These are phyloP conservation scores for Phaenicophaeus curvirostris DNA, from an alignment of 2,797 vertebrate species.

Conservation along the genomic window DNA sequence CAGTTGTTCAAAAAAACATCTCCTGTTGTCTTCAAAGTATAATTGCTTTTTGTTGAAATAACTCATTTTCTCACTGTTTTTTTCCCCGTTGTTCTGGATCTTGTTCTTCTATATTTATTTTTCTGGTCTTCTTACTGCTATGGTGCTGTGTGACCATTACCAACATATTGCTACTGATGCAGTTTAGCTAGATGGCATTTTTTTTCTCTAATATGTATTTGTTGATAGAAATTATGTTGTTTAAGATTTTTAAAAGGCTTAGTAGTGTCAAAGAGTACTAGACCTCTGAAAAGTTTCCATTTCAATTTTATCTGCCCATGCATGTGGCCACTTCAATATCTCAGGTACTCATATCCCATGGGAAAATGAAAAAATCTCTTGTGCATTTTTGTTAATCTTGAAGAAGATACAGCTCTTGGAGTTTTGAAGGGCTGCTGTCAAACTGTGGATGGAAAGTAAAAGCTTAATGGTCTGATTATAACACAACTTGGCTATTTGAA, in stretches of 20 bases:
- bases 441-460: not conserved
- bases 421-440: not conserved
- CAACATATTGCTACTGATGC: not conserved
- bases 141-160: not conserved
- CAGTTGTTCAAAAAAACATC: slow-evolving; percentile 72
- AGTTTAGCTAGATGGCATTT: not conserved
- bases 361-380: not conserved
- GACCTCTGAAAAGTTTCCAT: slow-evolving; percentile 25
- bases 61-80: slow-evolving; percentile 49
- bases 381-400: not conserved
- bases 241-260: not conserved
- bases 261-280: not conserved
- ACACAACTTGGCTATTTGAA: not conserved
- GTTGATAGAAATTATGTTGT: not conserved
- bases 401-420: not conserved
- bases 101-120: slow-evolving; percentile 61
- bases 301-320: slow-evolving; percentile 3
- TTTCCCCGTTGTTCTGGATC: slow-evolving; percentile 34
- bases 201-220: not conserved
- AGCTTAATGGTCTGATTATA: not conserved
- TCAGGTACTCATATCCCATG: not conserved
- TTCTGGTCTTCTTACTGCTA: slow-evolving; percentile 41
- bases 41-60: slow-evolving; percentile 75
- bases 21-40: slow-evolving; percentile 72
- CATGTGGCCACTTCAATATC: slow-evolving; percentile 3